Evolutionary conservation across 2,113 vertebrate genomes (phyloP).

Genomic region (Laterallus jamaicensis): DNA sequence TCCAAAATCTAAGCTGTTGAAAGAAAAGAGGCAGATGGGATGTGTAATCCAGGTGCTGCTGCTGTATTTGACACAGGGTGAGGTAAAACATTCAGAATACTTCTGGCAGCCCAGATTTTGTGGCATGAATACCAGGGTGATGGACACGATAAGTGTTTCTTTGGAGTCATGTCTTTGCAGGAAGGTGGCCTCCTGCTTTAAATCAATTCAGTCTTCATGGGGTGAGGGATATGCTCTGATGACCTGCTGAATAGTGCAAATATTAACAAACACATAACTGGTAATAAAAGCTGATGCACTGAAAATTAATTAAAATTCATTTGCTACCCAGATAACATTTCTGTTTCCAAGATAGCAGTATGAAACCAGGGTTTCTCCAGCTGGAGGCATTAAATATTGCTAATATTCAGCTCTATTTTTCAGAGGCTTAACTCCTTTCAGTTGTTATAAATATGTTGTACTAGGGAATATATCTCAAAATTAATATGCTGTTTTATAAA

Average conservation of each 20-base stretch:
- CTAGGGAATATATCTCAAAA: not conserved
- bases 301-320: not conserved
- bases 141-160: not conserved
- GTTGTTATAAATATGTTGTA: not conserved
- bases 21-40: not conserved
- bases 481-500: not conserved
- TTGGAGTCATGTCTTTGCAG: not conserved
- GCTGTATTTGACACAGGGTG: not conserved
- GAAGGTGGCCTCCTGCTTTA: not conserved
- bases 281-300: not conserved
- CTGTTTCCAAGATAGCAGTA: not conserved
- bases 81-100: not conserved
- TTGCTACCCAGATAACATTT: not conserved
- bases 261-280: not conserved
- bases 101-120: not conserved
- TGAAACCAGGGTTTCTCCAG: not conserved
- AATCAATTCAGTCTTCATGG: not conserved
- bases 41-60: not conserved
- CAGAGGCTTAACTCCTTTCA: not conserved
- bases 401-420: not conserved
- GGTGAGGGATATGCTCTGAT: not conserved
- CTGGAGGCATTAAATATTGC: not conserved
- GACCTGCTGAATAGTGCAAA: not conserved
- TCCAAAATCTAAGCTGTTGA: not conserved
- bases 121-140: not conserved